Conservation (phyloP, 1,140 invertebrate genomes). For the Drosophila tristis region DNA sequence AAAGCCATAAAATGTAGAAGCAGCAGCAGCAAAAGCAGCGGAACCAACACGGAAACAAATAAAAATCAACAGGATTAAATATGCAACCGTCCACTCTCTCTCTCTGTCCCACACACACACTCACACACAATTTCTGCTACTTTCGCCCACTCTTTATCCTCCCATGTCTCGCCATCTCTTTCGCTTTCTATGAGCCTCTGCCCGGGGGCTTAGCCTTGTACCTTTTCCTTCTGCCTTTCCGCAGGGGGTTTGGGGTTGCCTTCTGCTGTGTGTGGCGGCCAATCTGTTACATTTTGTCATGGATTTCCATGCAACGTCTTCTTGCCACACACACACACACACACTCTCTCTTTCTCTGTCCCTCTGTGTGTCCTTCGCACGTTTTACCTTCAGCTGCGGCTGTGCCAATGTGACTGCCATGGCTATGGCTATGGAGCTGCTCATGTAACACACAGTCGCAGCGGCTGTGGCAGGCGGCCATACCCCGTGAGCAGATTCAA, state of each 20-base stretch:
- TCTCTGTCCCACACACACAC: conserved; percentile 1
- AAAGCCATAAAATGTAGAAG: conserved; percentile 59
- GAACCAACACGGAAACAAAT: conserved; percentile 72
- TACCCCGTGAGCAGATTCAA: conserved; percentile 46
- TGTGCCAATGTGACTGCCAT: conserved; percentile 38
- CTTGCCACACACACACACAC: background rate
- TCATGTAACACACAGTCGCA: conserved; percentile 19
- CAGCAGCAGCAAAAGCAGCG: conserved; percentile 15
- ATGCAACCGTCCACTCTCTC: conserved; percentile 54
- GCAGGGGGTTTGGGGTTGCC: background rate
- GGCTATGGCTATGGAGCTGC: conserved; percentile 2
- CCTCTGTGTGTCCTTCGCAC: conserved; percentile 54
- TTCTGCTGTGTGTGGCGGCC: conserved; percentile 43
- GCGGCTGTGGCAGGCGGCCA: background rate
- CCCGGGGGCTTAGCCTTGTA: conserved; percentile 50
- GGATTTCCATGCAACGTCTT: conserved; percentile 50
- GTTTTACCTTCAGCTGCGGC: conserved; percentile 62
- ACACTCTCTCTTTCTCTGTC: background rate
- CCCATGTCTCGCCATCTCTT: background rate
- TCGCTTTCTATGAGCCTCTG: conserved; percentile 37
- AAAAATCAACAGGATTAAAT: conserved; percentile 83
- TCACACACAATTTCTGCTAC: background rate
- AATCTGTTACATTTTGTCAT: conserved; percentile 78
- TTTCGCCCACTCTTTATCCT: background rate
- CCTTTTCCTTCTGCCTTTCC: conserved; percentile 13